Percentiles rank a stretch among this genome's conserved stretches.
These are phyloP conservation scores for Dusona sp. DNA, from an alignment of 2,888 invertebrate genomes.

Conservation along the genomic window DNA sequence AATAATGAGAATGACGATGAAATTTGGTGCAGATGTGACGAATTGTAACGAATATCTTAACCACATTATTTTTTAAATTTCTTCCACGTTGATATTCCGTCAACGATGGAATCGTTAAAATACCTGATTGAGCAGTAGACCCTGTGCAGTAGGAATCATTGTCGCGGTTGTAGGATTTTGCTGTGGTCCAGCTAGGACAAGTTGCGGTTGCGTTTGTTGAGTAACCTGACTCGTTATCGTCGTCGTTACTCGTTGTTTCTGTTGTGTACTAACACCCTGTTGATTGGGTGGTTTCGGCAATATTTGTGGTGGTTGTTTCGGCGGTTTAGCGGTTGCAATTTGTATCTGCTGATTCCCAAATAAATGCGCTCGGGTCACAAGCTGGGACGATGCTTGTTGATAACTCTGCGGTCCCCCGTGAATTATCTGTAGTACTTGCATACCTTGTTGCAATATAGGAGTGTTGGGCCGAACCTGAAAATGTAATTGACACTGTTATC, in stretches of 20 bases:
- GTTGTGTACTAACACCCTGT: constrained; percentile 79
- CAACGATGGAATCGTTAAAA: constrained; percentile 30
- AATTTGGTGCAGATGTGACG: constrained; percentile 18
- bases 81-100: constrained; percentile 12
- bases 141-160: constrained; percentile 84
- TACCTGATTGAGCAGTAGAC: constrained; percentile 84
- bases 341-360: constrained; percentile 84
- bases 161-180: constrained; percentile 83
- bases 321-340: constrained; percentile 82
- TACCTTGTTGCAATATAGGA: constrained; percentile 83
- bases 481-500: neutral
- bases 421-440: constrained; percentile 84
- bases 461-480: constrained; percentile 82
- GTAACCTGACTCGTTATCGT: constrained; percentile 83
- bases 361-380: constrained; percentile 82
- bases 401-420: constrained; percentile 83
- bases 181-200: constrained; percentile 84
- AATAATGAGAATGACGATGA: constrained; percentile 50
- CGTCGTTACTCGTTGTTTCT: constrained; percentile 82
- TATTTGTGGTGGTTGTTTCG: constrained; percentile 87
- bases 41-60: neutral
- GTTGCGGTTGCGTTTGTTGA: constrained; percentile 84
- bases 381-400: constrained; percentile 80
- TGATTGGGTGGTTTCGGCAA: constrained; percentile 87
- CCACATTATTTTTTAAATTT: neutral